Conservation (phyloP, 2,797 vertebrate genomes). For the Cottoperca gobio region DNA sequence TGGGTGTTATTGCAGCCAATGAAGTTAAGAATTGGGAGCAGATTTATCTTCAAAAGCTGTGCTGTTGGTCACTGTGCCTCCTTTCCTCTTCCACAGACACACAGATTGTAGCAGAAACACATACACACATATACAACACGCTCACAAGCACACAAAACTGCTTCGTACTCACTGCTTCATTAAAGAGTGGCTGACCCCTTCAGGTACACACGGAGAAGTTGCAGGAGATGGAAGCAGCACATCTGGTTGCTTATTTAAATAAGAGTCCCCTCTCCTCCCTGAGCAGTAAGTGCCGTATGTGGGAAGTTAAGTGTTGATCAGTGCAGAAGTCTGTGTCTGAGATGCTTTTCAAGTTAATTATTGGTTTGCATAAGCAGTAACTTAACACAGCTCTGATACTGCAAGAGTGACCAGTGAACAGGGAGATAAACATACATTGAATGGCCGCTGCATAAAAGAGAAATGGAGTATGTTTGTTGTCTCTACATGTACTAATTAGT, state of each 20-base stretch:
- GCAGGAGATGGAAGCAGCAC: not conserved
- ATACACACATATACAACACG: conserved; percentile 4
- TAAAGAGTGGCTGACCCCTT: not conserved
- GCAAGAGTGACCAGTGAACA: not conserved
- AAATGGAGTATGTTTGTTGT: no score
- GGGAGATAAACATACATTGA: not conserved
- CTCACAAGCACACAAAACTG: not conserved
- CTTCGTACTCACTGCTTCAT: not conserved
- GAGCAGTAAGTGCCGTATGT: not conserved
- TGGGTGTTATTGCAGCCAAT: conserved; percentile 45
- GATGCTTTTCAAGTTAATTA: not conserved
- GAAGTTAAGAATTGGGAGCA: conserved; percentile 44
- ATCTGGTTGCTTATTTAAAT: conserved; percentile 7
- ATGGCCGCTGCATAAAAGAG: no score
- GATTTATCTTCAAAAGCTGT: conserved; percentile 47
- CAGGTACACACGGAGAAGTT: not conserved
- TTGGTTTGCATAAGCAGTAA: not conserved
- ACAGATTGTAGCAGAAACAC: conserved; percentile 1
- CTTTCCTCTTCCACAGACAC: conserved; percentile 25
- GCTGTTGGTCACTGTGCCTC: conserved; percentile 7
- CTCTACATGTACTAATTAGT: no score
- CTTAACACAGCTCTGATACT: not conserved
- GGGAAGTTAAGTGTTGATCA: conserved; percentile 6
- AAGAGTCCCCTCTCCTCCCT: not conserved
- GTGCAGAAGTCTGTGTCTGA: not conserved